Base-by-base conservation (phyloP, 2,113 vertebrate genomes). In the Eurypyga helias region DNA sequence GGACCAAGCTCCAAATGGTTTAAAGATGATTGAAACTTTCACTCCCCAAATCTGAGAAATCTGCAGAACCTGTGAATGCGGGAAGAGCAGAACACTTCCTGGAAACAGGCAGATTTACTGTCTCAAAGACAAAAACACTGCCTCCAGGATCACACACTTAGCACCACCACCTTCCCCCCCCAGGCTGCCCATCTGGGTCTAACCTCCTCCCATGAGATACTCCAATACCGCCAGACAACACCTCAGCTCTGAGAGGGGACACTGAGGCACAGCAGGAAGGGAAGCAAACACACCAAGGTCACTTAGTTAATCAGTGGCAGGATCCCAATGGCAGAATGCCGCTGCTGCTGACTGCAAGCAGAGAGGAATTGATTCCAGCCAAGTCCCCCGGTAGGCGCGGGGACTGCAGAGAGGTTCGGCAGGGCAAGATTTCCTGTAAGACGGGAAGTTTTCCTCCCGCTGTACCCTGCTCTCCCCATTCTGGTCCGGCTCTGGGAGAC, bases 391-490 rank as follows among this genome's bases (percentile, higher is more conserved):
- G 54, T 72, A 54, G 90, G 82, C 16, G 0, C 5, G 0, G 45
- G 75, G 45, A 41, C 76, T 65, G 76, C 70, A 9, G 60, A 28
- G 76, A 73, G 20, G 29, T 70, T 46, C 41, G 2, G 75, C 20
- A 85, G 34, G 13, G 60, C 88, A 70, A 94, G 92, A 9, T 96
- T 97, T 97, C 96, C 96, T 94, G 97, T 83, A 95, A 97, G 94
- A 93, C 17, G 7, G 95, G 94, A 96, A 97, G 80, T 95, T 90
- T 95, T 67, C 88, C 80, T 94, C 88, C 57, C 67, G 0, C 41
- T 51, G 23, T 91, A 81, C 93, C 76, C 38, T 19, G 26, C 64
- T 86, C 85, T 92, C 45, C 45, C 26, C 1, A 0, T 33, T 65
- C 79, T 85, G 80, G 55, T 71, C 64, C 3, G 7, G 65, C 94